A percentile compares a stretch with the other conserved stretches of the same genome.
These are phyloP conservation scores for Cyprinus carpio DNA, from an alignment of 2,113 vertebrate genomes.

Conservation along the genomic window DNA sequence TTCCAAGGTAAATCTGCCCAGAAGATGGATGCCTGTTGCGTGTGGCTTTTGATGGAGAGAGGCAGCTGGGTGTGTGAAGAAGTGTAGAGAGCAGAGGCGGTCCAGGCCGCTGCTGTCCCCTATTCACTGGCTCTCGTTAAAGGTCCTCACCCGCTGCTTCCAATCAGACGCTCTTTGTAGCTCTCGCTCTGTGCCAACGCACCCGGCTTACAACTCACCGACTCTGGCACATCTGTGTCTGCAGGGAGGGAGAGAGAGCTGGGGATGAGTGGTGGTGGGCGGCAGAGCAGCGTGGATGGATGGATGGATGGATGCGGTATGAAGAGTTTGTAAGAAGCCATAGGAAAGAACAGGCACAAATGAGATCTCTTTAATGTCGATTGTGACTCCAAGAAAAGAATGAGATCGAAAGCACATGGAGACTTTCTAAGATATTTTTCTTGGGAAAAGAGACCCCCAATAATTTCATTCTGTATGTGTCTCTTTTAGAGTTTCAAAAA, in stretches of 20 bases:
- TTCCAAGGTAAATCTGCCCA: slow-evolving; percentile 42
- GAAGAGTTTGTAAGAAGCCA: slow-evolving; percentile 42
- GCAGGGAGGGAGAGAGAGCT: slow-evolving; percentile 46
- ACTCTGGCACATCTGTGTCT: slow-evolving; percentile 55
- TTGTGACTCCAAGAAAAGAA: neutral
- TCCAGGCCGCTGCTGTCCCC: slow-evolving; percentile 49
- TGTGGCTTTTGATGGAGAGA: slow-evolving; percentile 59
- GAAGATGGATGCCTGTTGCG: slow-evolving; percentile 54
- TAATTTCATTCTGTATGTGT: neutral
- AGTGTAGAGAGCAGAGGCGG: slow-evolving; percentile 51
- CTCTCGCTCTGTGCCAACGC: slow-evolving; percentile 53
- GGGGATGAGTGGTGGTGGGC: slow-evolving; percentile 42
- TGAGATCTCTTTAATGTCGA: neutral
- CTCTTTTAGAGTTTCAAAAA: neutral
- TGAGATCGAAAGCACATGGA: neutral
- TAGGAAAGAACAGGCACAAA: neutral
- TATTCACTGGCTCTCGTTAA: slow-evolving; percentile 69
- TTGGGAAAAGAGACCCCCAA: neutral
- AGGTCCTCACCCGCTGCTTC: slow-evolving; percentile 76
- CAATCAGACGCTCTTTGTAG: slow-evolving; percentile 78
- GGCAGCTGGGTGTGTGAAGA: slow-evolving; percentile 58
- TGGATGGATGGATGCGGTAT: neutral
- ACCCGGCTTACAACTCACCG: slow-evolving; percentile 57
- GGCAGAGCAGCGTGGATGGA: slow-evolving; percentile 38
- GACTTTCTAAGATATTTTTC: neutral